Evolutionary conservation across 23 tunicate species (phyloP).

Genomic region (Clavelina lepadiformis): DNA sequence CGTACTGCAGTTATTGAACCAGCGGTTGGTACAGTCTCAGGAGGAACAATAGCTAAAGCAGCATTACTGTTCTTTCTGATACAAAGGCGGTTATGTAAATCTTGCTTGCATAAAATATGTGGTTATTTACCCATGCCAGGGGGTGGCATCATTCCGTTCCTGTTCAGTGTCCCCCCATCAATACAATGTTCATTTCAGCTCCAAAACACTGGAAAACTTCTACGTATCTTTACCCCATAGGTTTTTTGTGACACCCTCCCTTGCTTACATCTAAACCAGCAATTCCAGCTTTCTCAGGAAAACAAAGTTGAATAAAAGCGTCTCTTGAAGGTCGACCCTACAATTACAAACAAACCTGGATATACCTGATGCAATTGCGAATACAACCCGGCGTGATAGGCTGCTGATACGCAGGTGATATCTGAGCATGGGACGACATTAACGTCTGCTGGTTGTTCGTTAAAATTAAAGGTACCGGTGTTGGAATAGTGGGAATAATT

Average conservation of each 20-base stretch:
- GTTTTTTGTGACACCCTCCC: slow-evolving; percentile 99
- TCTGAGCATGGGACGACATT: no score
- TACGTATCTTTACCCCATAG: slow-evolving; percentile 97
- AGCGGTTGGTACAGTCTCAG: no score
- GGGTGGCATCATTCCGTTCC: slow-evolving; percentile 96
- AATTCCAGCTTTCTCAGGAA: slow-evolving; percentile 50
- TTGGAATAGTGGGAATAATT: slow-evolving; percentile 48
- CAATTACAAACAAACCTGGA: no score
- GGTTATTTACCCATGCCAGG: slow-evolving; percentile 99
- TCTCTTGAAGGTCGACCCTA: slow-evolving; percentile 99
- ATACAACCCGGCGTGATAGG: slow-evolving; percentile 54
- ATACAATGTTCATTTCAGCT: slow-evolving; percentile 97
- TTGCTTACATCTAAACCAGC: slow-evolving; percentile 96
- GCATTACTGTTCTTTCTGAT: no score
- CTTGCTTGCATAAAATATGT: no score
- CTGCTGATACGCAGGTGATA: slow-evolving; percentile 9
- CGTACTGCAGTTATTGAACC: no score
- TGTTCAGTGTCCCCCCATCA: slow-evolving; percentile 97
- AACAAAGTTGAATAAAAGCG: slow-evolving; percentile 89
- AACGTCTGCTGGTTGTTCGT: no score
- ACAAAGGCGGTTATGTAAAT: no score
- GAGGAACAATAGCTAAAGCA: no score
- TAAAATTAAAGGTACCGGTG: slow-evolving; percentile 49
- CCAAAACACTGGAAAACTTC: slow-evolving; percentile 99
- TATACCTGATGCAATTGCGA: slow-evolving; percentile 81